These are phyloP conservation scores for Leptopilina clavipes DNA, from an alignment of 1,140 invertebrate species.

Conservation along the genomic window DNA sequence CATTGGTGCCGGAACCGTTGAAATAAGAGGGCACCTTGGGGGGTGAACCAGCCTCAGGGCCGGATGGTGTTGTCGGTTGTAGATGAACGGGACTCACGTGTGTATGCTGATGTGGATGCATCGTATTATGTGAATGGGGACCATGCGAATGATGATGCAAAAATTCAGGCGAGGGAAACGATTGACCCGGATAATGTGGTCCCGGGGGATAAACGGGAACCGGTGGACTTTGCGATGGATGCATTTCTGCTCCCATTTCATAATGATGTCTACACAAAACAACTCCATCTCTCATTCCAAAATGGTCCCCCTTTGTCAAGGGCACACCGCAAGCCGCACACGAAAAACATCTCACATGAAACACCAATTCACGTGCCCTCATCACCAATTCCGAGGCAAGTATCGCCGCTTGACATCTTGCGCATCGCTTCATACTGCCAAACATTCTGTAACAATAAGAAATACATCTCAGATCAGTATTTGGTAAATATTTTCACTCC, in stretches of 20 bases:
- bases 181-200: conserved; percentile 74
- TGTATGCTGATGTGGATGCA: conserved; percentile 74
- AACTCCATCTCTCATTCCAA: conserved; percentile 90
- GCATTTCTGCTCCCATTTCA: conserved; percentile 81
- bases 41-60: conserved; percentile 64
- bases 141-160: conserved; percentile 72
- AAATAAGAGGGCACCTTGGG: conserved; percentile 80
- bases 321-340: conserved; percentile 92
- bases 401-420: conserved; percentile 92
- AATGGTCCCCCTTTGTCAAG: conserved; percentile 93
- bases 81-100: conserved; percentile 71
- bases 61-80: conserved; percentile 65
- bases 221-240: conserved; percentile 79
- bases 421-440: conserved; percentile 86
- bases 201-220: conserved; percentile 74
- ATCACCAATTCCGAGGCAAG: conserved; percentile 96
- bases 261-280: conserved; percentile 91
- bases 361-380: conserved; percentile 93
- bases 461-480: no score
- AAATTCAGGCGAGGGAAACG: conserved; percentile 76
- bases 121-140: conserved; percentile 69
- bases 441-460: conserved; percentile 82
- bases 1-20: conserved; percentile 79
- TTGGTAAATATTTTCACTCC: no score
- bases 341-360: conserved; percentile 96